Evolutionary conservation across 2,113 vertebrate species (phyloP), one percentile per base, ranked within the genome.

Genomic region (Sialia sialis): DNA sequence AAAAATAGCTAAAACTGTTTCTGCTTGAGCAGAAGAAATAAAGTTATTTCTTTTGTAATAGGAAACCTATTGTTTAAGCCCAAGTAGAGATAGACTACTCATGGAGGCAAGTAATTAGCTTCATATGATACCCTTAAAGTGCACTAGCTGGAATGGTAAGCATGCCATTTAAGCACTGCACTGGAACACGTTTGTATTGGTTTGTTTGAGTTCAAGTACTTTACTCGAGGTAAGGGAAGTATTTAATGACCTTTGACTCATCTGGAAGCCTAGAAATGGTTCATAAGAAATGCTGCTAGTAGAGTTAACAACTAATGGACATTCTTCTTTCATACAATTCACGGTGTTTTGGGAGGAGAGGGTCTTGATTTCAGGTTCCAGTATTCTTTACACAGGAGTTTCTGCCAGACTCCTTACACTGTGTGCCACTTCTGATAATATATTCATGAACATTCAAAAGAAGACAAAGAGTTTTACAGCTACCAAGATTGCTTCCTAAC

Each of bases 51-150:
- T 93, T 93, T 88, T 75, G 72, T 87, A 94, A 94, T 46, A 39
- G 26, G 78, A 92, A 80, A 86, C 89, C 70, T 66, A 44, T 76
- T 90, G 19, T 89, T 94, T 63, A 64, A 83, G 43, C n/a, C n/a
- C 2, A 4, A 83, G 51, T 20, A 87, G 89, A 87, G 46, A 76
- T 13, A 72, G 67, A 41, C 91, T 94, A 84, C 86, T 85, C 63
- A 78, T 43, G 78, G 22, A 39, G 76, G 39, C 70, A 91, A 9
- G 14, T 81, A 94, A 72, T 84, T 91, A 89, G 8, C 69, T 87
- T 67, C 64, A 92, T 64, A 84, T 54, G 63, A 84, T 93, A 94
- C 38, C 52, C 41, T 86, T 94, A 96, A 94, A 89, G 77, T 87
- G 66, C 76, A 59, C 49, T 56, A 54, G 29, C 70, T 87, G 67